Evolutionary conservation across 92 coral and sea anemone genomes (phyloP).

Genomic region (Galaxea fascicularis): DNA sequence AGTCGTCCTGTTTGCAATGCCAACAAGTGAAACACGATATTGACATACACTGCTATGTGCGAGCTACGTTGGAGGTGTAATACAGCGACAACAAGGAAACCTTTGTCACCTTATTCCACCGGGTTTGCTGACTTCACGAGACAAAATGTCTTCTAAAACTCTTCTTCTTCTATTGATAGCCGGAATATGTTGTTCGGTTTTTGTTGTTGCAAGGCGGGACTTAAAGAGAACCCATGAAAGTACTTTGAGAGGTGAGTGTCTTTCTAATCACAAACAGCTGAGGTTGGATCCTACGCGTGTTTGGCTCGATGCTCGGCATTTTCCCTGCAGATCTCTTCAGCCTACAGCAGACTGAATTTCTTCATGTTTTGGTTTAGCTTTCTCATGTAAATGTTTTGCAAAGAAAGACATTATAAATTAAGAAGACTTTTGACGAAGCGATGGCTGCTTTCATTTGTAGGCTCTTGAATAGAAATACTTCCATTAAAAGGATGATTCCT

Average conservation of each 20-base stretch:
- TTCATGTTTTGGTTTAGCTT: no score
- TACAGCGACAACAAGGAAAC: neutral
- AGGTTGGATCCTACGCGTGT: no score
- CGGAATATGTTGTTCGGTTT: neutral
- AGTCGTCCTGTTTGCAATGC: no score
- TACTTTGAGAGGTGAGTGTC: slow-evolving; percentile 13
- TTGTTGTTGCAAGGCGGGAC: neutral
- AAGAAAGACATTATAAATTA: no score
- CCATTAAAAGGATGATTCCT: no score
- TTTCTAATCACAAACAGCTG: neutral
- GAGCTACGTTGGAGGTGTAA: neutral
- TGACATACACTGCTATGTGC: neutral
- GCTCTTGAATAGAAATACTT: no score
- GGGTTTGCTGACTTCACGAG: neutral
- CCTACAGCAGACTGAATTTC: no score
- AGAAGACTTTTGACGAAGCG: no score
- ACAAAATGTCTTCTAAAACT: slow-evolving; percentile 7
- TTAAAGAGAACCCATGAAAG: neutral
- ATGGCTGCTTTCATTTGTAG: no score
- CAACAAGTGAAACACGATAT: slow-evolving; percentile 19
- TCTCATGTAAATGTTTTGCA: no score
- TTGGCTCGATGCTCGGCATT: no score
- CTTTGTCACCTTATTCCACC: neutral
- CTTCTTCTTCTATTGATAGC: neutral
- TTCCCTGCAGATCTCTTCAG: no score